Base-by-base conservation (phyloP, 1,140 invertebrate genomes). In the Drosophila kepulauana region DNA sequence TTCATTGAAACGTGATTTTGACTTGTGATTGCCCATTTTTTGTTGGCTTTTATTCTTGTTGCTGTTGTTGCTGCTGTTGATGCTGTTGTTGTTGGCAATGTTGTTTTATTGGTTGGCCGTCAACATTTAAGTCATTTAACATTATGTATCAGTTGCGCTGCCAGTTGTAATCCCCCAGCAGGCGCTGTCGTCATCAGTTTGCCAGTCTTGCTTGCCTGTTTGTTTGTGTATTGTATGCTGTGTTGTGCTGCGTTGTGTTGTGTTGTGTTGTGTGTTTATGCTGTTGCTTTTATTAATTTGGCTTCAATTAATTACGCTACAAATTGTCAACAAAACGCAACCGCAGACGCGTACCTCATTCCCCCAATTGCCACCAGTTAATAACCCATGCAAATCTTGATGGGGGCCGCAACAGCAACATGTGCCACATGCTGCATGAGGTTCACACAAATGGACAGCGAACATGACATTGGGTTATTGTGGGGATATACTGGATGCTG, bases 291-390 rank as follows among this genome's bases (percentile, higher is more conserved):
- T 87, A 88, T 88, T 87, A 88, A 87, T 88, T 87, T 84, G 68
- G 59, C 65, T 78, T 88, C 74, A 87, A 87, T 87, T 84, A 87
- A 87, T 87, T 87, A 88, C 73, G 69, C 70, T 88, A 80, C 84
- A 88, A 87, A 84, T 88, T 87, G 84, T 88, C 84, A 87, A 84
- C 84, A 85, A 85, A 81, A 75, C 81, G 74, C 58, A 84, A 73
- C 72, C 81, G 51, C 79, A 82, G 66, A 77, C 64, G 38, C 38
- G 51, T 54, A 45, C 20, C 11, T 8, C 43, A 35, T 20, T 57
- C 65, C 59, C 59, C 20, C 75, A 78, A 76, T 72, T 70, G 64
- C 58, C 61, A 57, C 82, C 70, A 79, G 75, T 75, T 70, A 82
- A 88, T 82, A 87, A 77, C 71, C 79, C 79, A 84, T 87, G 82